Conservation (phyloP, 2,888 invertebrate species). For the Rhorus exstirpatorius region DNA sequence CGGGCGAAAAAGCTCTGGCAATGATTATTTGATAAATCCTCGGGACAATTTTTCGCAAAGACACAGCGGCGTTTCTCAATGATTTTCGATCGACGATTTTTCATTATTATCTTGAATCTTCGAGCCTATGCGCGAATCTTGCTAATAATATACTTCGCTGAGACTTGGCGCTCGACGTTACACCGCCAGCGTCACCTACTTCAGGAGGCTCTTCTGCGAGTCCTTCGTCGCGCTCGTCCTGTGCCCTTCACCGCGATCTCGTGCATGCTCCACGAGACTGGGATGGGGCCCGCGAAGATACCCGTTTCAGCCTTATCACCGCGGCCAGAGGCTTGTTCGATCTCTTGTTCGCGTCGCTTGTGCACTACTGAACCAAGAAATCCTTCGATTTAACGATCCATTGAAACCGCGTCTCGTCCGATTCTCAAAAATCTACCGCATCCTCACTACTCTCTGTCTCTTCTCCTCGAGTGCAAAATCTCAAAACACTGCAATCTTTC, state of each 20-base stretch:
- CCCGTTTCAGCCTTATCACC: conserved; percentile 24
- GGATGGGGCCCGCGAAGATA: conserved; percentile 30
- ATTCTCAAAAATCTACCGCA: conserved; percentile 33
- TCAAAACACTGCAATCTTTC: not conserved
- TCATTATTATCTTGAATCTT: conserved; percentile 28
- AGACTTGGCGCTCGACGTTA: conserved; percentile 55
- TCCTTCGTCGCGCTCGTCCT: conserved; percentile 73
- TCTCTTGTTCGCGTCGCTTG: not conserved
- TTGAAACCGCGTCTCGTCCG: not conserved
- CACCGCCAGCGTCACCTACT: conserved; percentile 68
- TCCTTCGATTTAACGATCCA: conserved; percentile 21
- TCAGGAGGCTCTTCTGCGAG: conserved; percentile 72
- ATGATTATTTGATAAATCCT: conserved; percentile 36
- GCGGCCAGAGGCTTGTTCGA: conserved; percentile 24
- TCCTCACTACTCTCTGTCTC: not conserved
- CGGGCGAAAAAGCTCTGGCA: not conserved
- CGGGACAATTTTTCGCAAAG: conserved; percentile 46
- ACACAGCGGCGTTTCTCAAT: conserved; percentile 30
- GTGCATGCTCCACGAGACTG: conserved; percentile 68
- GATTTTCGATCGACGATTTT: conserved; percentile 20
- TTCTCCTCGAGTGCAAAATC: conserved; percentile 2
- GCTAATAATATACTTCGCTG: conserved; percentile 45
- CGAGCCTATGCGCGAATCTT: conserved; percentile 23
- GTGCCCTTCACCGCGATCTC: conserved; percentile 69
- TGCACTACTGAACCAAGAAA: not conserved